These are phyloP conservation scores for Junco hyemalis DNA, from an alignment of 2,113 vertebrate species.

Conservation along the genomic window DNA sequence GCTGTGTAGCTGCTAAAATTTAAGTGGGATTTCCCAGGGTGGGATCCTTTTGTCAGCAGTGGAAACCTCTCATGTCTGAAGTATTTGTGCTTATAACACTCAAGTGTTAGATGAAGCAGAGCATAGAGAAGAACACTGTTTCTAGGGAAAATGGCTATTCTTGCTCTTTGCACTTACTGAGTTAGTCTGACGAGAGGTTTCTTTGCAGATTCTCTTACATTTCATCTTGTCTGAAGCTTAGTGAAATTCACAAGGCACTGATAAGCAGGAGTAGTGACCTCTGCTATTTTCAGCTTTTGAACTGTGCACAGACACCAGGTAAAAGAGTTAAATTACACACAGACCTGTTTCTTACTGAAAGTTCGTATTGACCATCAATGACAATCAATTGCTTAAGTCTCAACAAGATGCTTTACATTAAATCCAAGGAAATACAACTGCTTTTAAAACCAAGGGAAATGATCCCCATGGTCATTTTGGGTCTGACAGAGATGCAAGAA, in stretches of 20 bases:
- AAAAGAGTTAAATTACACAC: neutral
- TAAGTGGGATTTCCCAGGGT: conserved; percentile 32
- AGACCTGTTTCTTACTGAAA: neutral
- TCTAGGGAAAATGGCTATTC: neutral
- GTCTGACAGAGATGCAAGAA: neutral
- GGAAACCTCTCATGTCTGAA: conserved; percentile 26
- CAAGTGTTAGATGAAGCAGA: neutral
- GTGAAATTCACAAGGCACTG: neutral
- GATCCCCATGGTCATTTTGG: neutral
- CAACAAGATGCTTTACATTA: neutral
- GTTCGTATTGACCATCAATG: neutral
- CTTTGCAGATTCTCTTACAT: neutral
- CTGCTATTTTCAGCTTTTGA: neutral
- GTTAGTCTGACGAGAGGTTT: neutral
- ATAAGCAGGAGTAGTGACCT: neutral
- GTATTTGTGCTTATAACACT: conserved; percentile 24
- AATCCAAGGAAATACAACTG: neutral
- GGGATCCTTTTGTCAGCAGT: neutral
- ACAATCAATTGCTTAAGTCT: neutral
- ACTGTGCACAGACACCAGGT: neutral
- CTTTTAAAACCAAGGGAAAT: neutral
- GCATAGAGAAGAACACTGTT: neutral
- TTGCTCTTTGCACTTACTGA: neutral
- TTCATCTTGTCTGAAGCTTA: neutral
- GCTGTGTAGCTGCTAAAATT: neutral